Conservation (phyloP, 2,797 vertebrate species). For the Loris lydekkerianus region DNA sequence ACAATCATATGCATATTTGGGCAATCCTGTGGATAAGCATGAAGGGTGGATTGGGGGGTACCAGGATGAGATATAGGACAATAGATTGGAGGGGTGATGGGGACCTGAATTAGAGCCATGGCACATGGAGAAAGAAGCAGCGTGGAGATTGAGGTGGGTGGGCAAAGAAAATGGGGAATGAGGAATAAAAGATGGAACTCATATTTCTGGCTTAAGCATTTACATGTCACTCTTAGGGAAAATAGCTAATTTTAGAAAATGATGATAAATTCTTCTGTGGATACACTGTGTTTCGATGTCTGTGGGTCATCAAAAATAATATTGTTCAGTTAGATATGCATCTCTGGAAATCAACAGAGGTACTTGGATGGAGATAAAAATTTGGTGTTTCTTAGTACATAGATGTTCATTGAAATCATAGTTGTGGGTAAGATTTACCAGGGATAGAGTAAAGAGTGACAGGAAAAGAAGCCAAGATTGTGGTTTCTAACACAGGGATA, state of each 20-base stretch:
- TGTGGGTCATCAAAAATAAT: not conserved
- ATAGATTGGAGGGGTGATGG: not conserved
- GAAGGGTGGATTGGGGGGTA: not conserved
- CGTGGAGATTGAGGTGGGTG: not conserved
- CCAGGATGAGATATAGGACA: not conserved
- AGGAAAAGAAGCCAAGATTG: not conserved
- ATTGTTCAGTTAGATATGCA: not conserved
- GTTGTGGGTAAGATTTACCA: not conserved
- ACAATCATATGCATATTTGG: not conserved
- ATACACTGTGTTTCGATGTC: not conserved
- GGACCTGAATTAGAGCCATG: constrained; percentile 11
- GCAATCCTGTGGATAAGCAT: not conserved
- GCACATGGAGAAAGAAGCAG: not conserved
- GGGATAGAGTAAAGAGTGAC: not conserved
- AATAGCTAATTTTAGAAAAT: not conserved
- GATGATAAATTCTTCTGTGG: not conserved
- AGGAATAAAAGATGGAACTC: not conserved
- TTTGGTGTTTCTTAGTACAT: not conserved
- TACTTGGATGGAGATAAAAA: not conserved
- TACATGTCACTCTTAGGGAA: not conserved
- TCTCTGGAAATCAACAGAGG: constrained; percentile 17
- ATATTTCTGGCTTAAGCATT: not conserved
- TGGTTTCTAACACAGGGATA: not conserved
- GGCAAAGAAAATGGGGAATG: not conserved
- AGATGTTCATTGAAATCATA: not conserved